Percentiles rank a stretch among this genome's conserved stretches.
These are phyloP conservation scores for Tachuris rubrigastra DNA, from an alignment of 2,113 vertebrate genomes.

Conservation along the genomic window DNA sequence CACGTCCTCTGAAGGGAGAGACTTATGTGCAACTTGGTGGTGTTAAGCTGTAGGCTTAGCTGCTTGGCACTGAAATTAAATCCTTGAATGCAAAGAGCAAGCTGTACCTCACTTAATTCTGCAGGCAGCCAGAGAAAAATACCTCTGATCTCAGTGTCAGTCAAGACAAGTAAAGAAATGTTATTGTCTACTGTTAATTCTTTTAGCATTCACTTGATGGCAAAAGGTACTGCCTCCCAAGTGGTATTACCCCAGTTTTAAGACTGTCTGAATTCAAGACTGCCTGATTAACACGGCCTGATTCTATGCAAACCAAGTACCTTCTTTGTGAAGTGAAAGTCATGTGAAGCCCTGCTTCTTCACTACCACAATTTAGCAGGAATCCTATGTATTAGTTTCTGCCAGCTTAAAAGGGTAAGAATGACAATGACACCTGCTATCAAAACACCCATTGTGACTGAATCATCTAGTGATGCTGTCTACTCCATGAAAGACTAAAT, in stretches of 20 bases:
- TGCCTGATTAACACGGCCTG: not conserved
- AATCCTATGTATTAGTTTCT: not conserved
- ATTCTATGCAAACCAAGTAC: not conserved
- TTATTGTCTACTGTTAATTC: not conserved
- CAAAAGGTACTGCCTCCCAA: not conserved
- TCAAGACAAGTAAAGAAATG: not conserved
- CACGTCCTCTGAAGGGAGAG: not conserved
- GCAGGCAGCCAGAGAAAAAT: not conserved
- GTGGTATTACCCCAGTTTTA: not conserved
- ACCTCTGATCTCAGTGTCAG: not conserved
- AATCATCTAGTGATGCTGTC: not conserved
- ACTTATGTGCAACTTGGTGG: not conserved
- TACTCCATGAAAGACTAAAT: not conserved
- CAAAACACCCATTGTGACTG: not conserved
- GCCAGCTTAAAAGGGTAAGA: not conserved
- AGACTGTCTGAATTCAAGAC: not conserved
- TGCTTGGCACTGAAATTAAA: not conserved
- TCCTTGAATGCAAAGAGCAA: not conserved
- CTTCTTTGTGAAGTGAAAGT: not conserved
- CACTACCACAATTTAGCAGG: not conserved
- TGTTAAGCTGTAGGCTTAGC: not conserved
- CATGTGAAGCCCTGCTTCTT: not conserved
- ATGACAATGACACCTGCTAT: not conserved
- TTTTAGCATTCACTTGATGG: not conserved
- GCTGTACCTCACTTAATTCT: not conserved